Evolutionary conservation across 2,888 invertebrate genomes (phyloP).

Genomic region (Habroteleia sp.): DNA sequence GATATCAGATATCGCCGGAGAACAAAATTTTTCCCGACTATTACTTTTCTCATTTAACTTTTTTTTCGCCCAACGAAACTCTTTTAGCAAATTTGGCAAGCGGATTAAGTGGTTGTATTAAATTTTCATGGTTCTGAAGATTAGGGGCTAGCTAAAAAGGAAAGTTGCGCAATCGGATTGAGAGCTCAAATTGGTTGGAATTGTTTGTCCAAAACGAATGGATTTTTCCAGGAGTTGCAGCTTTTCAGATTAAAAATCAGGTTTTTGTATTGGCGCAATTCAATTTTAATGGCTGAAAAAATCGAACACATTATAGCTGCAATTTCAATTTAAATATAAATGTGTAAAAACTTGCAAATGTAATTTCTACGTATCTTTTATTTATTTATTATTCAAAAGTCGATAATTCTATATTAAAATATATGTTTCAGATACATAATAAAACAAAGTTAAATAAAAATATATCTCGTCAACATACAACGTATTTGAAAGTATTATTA

Average conservation of each 20-base stretch:
- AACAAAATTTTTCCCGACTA: conserved; percentile 33
- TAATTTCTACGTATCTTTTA: no score
- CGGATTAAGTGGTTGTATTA: conserved; percentile 39
- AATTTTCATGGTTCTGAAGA: conserved; percentile 46
- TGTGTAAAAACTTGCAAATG: no score
- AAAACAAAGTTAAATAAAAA: no score
- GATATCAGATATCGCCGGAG: conserved; percentile 15
- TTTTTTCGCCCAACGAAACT: conserved; percentile 24
- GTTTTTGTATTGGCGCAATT: neutral
- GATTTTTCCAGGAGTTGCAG: conserved; percentile 1
- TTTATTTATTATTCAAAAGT: no score
- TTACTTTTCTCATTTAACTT: conserved; percentile 38
- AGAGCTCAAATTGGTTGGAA: conserved; percentile 14
- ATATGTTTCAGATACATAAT: no score
- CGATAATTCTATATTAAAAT: no score
- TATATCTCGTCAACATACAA: no score
- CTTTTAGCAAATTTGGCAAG: conserved; percentile 32
- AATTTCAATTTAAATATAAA: no score
- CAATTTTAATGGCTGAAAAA: conserved; percentile 7
- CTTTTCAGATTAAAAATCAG: conserved; percentile 4
- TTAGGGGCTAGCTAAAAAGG: conserved; percentile 23
- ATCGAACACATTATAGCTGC: no score
- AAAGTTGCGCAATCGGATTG: conserved; percentile 35
- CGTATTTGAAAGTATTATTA: no score
- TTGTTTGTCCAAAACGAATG: conserved; percentile 25